A percentile compares a stretch with the other conserved stretches of the same genome.
phyloP scores from a whole-genome alignment of 2,113 vertebrate species.

The Microtus ochrogaster region DNA sequence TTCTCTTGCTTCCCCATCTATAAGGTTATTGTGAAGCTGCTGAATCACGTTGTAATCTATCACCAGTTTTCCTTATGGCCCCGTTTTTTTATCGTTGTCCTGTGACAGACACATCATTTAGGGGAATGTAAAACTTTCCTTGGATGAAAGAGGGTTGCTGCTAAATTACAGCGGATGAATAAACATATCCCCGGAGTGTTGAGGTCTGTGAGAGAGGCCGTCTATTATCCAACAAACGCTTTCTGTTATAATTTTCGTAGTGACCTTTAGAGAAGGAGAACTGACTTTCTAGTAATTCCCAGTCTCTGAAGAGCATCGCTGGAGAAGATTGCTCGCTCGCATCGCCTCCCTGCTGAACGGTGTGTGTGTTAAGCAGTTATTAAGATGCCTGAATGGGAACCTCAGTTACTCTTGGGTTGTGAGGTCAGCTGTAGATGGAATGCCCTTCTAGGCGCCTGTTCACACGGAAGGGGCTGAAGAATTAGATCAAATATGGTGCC shows the following conservation, averaged over 20 bases:
- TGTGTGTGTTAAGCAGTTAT: neutral
- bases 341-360: neutral
- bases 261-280: constrained; percentile 55
- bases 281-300: constrained; percentile 58
- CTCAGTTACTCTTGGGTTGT: neutral
- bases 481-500: neutral
- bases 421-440: neutral
- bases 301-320: constrained; percentile 25
- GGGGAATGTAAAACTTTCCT: constrained; percentile 46
- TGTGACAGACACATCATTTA: constrained; percentile 48
- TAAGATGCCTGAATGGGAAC: constrained; percentile 8
- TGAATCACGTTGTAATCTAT: neutral
- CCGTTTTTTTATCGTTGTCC: constrained; percentile 31
- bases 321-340: constrained; percentile 34
- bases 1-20: neutral
- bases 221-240: constrained; percentile 42
- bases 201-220: neutral
- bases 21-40: neutral
- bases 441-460: neutral
- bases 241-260: constrained; percentile 49
- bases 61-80: constrained; percentile 17
- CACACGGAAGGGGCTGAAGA: neutral
- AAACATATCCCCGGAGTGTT: constrained; percentile 37
- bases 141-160: constrained; percentile 40
- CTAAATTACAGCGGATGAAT: constrained; percentile 58